These are phyloP conservation scores for Turnix velox DNA, from an alignment of 2,113 vertebrate genomes.

Conservation along the genomic window DNA sequence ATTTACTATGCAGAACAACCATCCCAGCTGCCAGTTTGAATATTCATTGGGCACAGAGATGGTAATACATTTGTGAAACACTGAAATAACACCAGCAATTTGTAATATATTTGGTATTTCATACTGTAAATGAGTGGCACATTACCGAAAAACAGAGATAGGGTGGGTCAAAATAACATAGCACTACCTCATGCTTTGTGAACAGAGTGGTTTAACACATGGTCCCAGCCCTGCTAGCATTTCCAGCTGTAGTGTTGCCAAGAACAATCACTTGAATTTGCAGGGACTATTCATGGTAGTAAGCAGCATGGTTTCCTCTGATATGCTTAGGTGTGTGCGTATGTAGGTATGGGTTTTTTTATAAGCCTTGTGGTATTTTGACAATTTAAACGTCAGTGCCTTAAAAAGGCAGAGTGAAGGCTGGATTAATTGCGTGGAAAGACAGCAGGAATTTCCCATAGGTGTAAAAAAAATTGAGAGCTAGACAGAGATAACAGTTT, in stretches of 20 bases:
- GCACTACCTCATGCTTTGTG: neutral
- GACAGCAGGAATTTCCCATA: neutral
- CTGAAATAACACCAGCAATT: neutral
- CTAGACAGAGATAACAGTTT: neutral
- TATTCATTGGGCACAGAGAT: neutral
- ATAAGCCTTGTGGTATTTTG: neutral
- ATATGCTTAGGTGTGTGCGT: neutral
- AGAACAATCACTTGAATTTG: neutral
- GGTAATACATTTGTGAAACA: neutral
- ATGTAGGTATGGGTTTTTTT: neutral
- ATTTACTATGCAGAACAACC: neutral
- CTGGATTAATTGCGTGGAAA: neutral
- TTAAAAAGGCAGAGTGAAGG: neutral
- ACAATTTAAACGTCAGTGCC: neutral
- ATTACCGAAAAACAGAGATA: neutral
- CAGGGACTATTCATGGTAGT: neutral
- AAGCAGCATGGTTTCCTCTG: neutral
- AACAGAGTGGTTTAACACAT: neutral
- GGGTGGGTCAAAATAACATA: neutral
- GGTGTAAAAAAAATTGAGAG: neutral
- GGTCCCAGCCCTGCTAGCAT: neutral
- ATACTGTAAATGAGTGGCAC: neutral
- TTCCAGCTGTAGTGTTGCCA: constrained; percentile 22
- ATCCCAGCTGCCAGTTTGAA: neutral
- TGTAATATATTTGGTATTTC: neutral